Percentiles rank a stretch among this genome's conserved stretches.
Conservation (phyloP, 64 coral and sea anemone genomes). For the Platygyra sinensis region DNA sequence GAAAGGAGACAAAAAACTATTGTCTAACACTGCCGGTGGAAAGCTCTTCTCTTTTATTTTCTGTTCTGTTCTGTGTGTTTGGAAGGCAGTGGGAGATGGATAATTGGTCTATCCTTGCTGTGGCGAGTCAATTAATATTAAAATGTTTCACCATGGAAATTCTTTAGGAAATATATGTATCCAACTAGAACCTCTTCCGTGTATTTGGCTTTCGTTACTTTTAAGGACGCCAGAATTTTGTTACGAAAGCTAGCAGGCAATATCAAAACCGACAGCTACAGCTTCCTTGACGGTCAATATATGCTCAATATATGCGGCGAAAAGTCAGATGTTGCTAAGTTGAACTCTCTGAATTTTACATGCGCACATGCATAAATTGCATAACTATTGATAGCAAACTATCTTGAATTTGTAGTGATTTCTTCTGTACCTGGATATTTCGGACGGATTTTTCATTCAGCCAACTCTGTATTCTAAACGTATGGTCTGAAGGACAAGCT, state of each 20-base stretch:
- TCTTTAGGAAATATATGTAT: background rate
- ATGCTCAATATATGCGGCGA: too few species aligned
- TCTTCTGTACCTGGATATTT: conserved; percentile 79
- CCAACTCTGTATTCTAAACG: conserved; percentile 89
- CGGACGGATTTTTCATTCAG: conserved; percentile 90
- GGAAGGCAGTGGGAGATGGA: background rate
- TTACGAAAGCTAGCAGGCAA: background rate
- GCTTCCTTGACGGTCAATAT: background rate
- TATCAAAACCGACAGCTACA: background rate
- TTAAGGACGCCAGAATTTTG: background rate
- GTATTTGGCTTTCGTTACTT: background rate
- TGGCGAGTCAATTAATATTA: background rate
- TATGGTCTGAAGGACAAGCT: conserved; percentile 60
- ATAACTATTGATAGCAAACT: background rate
- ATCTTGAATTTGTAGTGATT: background rate
- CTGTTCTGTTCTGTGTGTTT: background rate
- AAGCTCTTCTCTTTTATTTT: background rate
- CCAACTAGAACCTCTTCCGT: background rate
- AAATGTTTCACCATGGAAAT: background rate
- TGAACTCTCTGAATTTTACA: too few species aligned
- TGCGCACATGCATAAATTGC: too few species aligned
- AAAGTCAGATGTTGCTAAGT: background rate
- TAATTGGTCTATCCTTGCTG: background rate
- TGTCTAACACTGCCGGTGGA: background rate
- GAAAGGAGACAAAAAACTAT: background rate